These are phyloP conservation scores for Pipra filicauda DNA, from an alignment of 2,113 vertebrate genomes.

Conservation along the genomic window DNA sequence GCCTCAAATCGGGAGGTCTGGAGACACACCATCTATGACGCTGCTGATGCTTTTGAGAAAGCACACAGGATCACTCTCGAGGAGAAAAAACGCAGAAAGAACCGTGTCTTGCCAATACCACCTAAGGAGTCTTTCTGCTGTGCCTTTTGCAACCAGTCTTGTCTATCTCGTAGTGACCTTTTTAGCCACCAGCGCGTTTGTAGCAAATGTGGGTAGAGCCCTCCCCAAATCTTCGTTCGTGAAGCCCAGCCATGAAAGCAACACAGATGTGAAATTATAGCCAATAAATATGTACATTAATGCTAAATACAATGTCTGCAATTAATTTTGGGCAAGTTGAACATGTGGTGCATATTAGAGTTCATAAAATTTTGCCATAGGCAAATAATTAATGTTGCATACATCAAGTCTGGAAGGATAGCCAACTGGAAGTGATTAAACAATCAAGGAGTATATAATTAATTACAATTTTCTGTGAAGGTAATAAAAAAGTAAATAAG, in stretches of 20 bases:
- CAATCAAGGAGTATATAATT: not conserved
- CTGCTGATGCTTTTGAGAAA: no score
- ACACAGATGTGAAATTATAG: not conserved
- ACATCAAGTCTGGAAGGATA: not conserved
- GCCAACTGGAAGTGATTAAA: not conserved
- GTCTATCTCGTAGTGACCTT: no score
- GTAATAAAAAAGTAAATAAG: not conserved
- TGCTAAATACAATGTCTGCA: not conserved
- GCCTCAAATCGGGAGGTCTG: no score
- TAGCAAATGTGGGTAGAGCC: no score
- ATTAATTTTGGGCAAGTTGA: not conserved
- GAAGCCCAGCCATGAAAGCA: not conserved
- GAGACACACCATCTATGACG: no score
- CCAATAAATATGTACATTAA: not conserved
- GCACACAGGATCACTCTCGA: no score
- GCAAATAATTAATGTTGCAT: not conserved
- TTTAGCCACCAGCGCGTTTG: no score
- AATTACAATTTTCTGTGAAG: not conserved
- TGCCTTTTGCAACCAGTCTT: no score
- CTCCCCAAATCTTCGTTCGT: no score
- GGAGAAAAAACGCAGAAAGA: no score
- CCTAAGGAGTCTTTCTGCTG: no score
- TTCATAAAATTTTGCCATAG: not conserved
- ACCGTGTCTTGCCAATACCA: no score
- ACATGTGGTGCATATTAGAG: not conserved